These are phyloP conservation scores for Eutrigla gurnardus DNA, from an alignment of 2,797 vertebrate genomes.

Conservation along the genomic window DNA sequence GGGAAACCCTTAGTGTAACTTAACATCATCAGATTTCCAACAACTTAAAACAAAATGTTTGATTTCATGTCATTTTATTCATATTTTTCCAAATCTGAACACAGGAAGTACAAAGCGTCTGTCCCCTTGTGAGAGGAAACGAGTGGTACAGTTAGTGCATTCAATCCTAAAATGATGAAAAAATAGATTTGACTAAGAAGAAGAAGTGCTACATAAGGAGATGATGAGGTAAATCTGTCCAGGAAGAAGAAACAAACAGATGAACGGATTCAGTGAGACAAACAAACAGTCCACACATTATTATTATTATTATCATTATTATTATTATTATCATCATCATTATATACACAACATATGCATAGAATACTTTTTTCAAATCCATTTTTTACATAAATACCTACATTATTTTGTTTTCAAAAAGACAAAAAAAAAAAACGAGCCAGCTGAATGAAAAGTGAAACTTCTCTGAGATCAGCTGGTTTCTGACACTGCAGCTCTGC, in stretches of 20 bases:
- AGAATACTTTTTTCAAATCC: constrained; percentile 78
- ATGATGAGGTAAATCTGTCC: constrained; percentile 78
- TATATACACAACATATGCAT: constrained; percentile 80
- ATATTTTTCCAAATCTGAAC: constrained; percentile 68
- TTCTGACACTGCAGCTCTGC: constrained; percentile 8
- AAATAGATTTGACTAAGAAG: constrained; percentile 78
- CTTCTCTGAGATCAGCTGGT: constrained; percentile 20
- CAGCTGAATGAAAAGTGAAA: constrained; percentile 20
- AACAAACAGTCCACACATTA: constrained; percentile 53
- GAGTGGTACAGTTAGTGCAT: constrained; percentile 72
- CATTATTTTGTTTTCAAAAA: constrained; percentile 51
- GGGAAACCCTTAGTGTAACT: background rate
- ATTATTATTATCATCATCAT: constrained; percentile 38
- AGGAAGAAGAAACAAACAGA: constrained; percentile 61
- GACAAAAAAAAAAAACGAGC: constrained; percentile 50
- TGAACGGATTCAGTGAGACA: constrained; percentile 45
- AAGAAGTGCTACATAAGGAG: constrained; percentile 83
- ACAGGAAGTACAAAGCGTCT: constrained; percentile 69
- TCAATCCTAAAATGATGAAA: constrained; percentile 74
- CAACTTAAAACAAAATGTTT: constrained; percentile 11
- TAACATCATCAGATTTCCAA: background rate
- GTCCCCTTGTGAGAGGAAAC: constrained; percentile 34
- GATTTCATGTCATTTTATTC: constrained; percentile 59
- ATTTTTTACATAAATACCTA: constrained; percentile 81
- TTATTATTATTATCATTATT: constrained; percentile 41